Conservation (phyloP, 2,888 invertebrate species). For the Limnephilus marmoratus region DNA sequence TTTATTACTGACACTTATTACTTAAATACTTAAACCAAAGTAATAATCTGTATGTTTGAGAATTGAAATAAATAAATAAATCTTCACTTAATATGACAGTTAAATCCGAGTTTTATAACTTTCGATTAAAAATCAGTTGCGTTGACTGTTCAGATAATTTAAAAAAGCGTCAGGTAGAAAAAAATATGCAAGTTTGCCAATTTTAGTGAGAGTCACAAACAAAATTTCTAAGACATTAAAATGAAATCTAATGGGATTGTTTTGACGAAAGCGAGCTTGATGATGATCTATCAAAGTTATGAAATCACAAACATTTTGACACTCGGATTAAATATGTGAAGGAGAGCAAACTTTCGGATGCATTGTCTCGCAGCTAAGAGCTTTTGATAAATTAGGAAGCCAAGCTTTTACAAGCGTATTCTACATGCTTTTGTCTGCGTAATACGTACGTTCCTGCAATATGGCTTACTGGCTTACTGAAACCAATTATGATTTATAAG, state of each 20-base stretch:
- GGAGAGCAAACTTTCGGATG: background rate
- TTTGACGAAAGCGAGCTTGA: background rate
- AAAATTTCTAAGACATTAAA: too few species aligned
- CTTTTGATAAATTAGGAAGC: background rate
- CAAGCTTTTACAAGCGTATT: background rate
- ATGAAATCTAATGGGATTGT: background rate
- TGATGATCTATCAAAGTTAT: background rate
- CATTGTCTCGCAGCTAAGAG: background rate
- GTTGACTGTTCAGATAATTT: too few species aligned
- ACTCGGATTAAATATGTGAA: background rate
- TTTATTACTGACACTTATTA: too few species aligned
- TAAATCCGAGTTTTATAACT: too few species aligned
- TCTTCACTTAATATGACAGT: too few species aligned
- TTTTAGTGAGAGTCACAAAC: too few species aligned
- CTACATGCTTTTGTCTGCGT: background rate
- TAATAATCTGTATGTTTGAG: too few species aligned
- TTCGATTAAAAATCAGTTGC: too few species aligned
- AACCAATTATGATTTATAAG: constrained; percentile 1
- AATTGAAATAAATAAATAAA: too few species aligned
- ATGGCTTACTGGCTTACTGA: background rate
- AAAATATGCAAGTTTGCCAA: too few species aligned
- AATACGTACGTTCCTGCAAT: background rate
- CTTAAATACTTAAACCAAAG: too few species aligned
- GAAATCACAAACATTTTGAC: background rate
- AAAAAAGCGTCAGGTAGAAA: too few species aligned